Conservation (phyloP, 1,140 invertebrate genomes). For the Acarapis woodi region DNA sequence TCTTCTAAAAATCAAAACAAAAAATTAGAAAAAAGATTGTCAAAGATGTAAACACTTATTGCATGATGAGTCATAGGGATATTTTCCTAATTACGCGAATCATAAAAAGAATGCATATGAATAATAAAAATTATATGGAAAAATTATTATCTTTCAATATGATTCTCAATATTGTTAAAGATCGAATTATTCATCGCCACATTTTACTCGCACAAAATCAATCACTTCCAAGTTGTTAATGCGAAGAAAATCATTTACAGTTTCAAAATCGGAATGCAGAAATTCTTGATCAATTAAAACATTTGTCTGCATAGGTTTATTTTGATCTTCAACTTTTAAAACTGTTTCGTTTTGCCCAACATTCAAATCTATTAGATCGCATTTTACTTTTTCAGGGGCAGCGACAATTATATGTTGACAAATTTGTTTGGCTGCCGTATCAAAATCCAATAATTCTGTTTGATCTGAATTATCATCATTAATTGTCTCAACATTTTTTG, state of each 20-base stretch:
- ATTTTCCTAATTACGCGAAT: too few relatives aligned
- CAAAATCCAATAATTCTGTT: slow-evolving; percentile 11
- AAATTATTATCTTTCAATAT: not conserved
- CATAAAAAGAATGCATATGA: not conserved
- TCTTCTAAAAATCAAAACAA: too few relatives aligned
- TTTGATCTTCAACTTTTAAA: not conserved
- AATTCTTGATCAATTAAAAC: slow-evolving; percentile 40
- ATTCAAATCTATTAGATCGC: not conserved
- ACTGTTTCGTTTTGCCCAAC: slow-evolving; percentile 4
- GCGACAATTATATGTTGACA: slow-evolving; percentile 78
- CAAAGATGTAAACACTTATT: too few relatives aligned
- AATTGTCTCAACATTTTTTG: not conserved
- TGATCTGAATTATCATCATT: not conserved
- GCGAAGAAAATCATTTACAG: slow-evolving; percentile 37
- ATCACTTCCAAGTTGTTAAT: slow-evolving; percentile 33
- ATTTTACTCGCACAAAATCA: slow-evolving; percentile 58
- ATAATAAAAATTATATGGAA: not conserved
- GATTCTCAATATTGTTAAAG: too few relatives aligned
- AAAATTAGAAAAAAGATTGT: too few relatives aligned
- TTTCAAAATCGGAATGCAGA: slow-evolving; percentile 38
- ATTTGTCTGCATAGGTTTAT: not conserved
- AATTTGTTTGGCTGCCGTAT: slow-evolving; percentile 32
- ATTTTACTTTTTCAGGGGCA: slow-evolving; percentile 43
- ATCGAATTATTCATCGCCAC: slow-evolving; percentile 31
- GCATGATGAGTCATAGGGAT: too few relatives aligned